phyloP scores from a whole-genome alignment of 2,113 vertebrate genomes.

The Lycaon pictus region DNA sequence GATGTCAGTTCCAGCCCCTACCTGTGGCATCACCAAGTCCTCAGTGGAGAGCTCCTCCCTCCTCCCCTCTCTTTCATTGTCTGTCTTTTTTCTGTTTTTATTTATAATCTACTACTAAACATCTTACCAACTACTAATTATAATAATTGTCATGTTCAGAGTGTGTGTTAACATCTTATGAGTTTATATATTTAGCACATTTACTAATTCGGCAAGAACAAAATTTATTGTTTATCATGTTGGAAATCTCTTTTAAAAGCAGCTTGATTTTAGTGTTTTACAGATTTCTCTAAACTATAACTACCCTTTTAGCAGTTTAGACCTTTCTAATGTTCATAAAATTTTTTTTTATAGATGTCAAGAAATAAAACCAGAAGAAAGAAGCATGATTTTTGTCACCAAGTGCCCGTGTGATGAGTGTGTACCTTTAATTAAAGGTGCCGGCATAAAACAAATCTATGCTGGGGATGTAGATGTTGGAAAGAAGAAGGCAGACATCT shows the following conservation, averaged over 20 bases:
- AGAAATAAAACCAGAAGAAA: slow-evolving; percentile 92
- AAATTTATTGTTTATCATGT: slow-evolving; percentile 36
- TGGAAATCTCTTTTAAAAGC: slow-evolving; percentile 34
- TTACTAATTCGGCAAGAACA: slow-evolving; percentile 40
- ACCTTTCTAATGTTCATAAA: slow-evolving; percentile 61
- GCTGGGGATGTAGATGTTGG: slow-evolving; percentile 94
- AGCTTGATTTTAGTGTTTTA: slow-evolving; percentile 43
- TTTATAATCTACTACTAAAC: slow-evolving; percentile 17
- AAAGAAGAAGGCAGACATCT: slow-evolving; percentile 96
- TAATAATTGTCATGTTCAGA: neutral
- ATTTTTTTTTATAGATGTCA: slow-evolving; percentile 88
- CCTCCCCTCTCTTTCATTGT: neutral
- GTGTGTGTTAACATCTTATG: neutral
- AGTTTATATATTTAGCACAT: slow-evolving; percentile 37
- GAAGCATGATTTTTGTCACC: slow-evolving; percentile 96
- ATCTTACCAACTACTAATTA: neutral
- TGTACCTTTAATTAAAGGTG: slow-evolving; percentile 94
- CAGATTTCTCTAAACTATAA: slow-evolving; percentile 57
- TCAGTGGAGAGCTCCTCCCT: neutral
- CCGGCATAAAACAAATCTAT: slow-evolving; percentile 96
- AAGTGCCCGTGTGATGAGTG: slow-evolving; percentile 98
- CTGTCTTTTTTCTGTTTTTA: neutral
- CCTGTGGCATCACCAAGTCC: neutral
- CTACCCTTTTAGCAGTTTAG: neutral
- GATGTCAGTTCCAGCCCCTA: neutral